Percentiles rank a stretch among this genome's conserved stretches.
phyloP scores from a whole-genome alignment of 2,888 invertebrate species.

The Drosophila fulvimacula region DNA sequence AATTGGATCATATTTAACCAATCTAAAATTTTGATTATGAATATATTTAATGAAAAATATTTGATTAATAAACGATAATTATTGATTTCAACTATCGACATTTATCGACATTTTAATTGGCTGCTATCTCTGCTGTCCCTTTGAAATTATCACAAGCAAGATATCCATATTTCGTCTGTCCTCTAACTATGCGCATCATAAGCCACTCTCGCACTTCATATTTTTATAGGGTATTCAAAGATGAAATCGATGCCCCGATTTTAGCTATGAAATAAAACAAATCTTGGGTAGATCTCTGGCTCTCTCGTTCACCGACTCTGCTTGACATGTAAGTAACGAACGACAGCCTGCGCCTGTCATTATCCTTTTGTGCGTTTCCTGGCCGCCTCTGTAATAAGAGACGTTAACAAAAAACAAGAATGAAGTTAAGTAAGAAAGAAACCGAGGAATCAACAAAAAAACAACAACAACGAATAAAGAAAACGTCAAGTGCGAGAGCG shows the following conservation, averaged over 20 bases:
- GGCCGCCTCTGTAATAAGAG: conserved; percentile 52
- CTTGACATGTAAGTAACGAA: conserved; percentile 41
- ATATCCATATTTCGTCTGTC: neutral
- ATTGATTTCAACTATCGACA: neutral
- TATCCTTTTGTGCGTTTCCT: conserved; percentile 57
- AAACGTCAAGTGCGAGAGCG: conserved; percentile 38
- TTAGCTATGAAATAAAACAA: conserved; percentile 18
- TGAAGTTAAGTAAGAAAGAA: conserved; percentile 7
- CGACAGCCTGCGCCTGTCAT: conserved; percentile 44
- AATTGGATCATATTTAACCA: neutral
- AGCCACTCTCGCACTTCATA: neutral
- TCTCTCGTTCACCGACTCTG: conserved; percentile 6
- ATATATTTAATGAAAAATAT: neutral
- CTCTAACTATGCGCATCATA: neutral
- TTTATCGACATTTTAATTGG: neutral
- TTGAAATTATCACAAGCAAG: neutral
- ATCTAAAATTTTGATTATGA: no score
- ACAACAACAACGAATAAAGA: neutral
- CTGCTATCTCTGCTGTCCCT: neutral
- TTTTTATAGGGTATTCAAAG: conserved; percentile 4
- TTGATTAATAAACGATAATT: neutral
- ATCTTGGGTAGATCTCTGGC: conserved; percentile 21
- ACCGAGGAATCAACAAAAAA: neutral
- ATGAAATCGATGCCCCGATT: conserved; percentile 39
- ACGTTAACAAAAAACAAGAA: conserved; percentile 15